Evolutionary conservation across 2,113 vertebrate species (phyloP), one percentile per base, ranked within the genome.

Genomic region (Grus americana): DNA sequence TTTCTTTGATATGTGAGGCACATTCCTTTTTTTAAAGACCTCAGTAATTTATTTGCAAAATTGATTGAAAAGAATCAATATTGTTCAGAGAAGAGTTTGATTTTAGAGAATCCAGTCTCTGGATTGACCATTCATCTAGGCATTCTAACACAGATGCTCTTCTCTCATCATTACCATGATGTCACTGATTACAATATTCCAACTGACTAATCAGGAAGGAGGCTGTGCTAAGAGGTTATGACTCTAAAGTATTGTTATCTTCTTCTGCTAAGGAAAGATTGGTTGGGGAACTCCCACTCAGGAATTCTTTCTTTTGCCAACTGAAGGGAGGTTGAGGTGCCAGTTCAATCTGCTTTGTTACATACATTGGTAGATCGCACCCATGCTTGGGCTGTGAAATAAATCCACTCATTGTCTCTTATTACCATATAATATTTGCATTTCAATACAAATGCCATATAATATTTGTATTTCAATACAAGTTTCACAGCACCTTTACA

Each of bases 151-250:
- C 11, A 85, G 57, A 66, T 65, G 46, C 26, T 73, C 57, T 91
- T 91, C 49, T 75, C 62, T 89, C 92, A 75, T 79, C 68, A 55
- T 59, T 81, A 73, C 58, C 62, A 87, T 96, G 89, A 92, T 1
- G 1, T 96, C 91, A 94, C 29, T 62, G 61, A 92, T 82, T 79
- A 70, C 26, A 87, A 42, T 80, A 93, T 92, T 94, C 82, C 92
- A 93, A 17, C 40, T 95, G 88, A 94, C 91, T 96, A 89, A 96
- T 85, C 86, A 91, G 97, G 97, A 97, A 97, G 73, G 49, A 93
- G 92, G 49, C 58, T 75, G 50, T 87, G 62, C 49, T 81, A 58
- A 89, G 91, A 95, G 84, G 80, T 79, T 91, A 95, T 94, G 73
- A 70, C 70, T 93, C 36, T 71, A 7, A 93, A 90, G 46, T 49